These are phyloP conservation scores for Takifugu bimaculatus DNA, from an alignment of 2,113 vertebrate genomes.

Conservation along the genomic window DNA sequence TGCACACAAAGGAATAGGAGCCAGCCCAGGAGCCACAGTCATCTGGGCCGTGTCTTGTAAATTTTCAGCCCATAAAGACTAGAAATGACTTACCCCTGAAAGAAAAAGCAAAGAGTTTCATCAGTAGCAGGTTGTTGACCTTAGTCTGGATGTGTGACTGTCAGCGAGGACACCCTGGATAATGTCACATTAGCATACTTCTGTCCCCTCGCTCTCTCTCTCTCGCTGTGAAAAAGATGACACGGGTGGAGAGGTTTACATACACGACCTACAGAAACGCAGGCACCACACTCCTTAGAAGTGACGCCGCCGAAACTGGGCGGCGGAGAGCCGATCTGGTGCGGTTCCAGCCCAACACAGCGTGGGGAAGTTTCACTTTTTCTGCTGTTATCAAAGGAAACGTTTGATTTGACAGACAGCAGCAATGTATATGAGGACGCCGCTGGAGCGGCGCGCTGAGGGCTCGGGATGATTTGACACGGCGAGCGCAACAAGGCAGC, in stretches of 20 bases:
- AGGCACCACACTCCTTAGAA: slow-evolving; percentile 49
- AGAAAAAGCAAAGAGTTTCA: slow-evolving; percentile 16
- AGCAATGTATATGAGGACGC: no score
- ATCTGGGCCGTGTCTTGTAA: no score
- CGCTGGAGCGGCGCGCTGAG: no score
- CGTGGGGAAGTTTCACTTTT: slow-evolving; percentile 13
- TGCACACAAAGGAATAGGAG: no score
- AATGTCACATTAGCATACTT: slow-evolving; percentile 60
- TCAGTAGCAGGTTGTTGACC: slow-evolving; percentile 17
- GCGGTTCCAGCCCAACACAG: neutral
- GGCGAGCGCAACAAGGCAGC: no score
- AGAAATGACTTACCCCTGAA: neutral
- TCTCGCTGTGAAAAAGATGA: slow-evolving; percentile 37
- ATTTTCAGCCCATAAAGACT: no score
- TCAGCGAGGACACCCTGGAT: slow-evolving; percentile 20
- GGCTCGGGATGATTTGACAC: no score
- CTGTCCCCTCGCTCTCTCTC: slow-evolving; percentile 32
- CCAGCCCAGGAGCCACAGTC: no score
- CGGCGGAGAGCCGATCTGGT: neutral
- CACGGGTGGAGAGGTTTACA: slow-evolving; percentile 34
- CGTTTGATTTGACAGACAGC: no score
- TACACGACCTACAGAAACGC: slow-evolving; percentile 32
- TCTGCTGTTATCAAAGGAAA: neutral
- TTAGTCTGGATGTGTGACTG: slow-evolving; percentile 14
- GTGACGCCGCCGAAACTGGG: no score